Percentiles rank a stretch among this genome's conserved stretches.
Conservation (phyloP, 2,113 vertebrate species). For the Ceyx margarethae region DNA sequence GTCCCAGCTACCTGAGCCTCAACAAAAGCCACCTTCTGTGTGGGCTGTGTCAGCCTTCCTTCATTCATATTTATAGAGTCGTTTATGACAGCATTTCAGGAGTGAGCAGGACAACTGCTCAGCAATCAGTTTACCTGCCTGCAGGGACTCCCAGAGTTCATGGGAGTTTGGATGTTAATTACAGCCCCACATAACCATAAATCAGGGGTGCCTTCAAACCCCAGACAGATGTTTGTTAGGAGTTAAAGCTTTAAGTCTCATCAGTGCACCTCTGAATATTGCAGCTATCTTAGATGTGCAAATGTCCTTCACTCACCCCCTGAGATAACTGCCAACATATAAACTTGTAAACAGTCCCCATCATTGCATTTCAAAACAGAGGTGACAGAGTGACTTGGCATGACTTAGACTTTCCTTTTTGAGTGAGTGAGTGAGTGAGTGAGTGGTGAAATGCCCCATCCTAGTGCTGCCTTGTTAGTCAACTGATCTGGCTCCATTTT, state of each 20-base stretch:
- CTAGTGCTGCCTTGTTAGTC: background rate
- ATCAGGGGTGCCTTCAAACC: background rate
- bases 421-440: background rate
- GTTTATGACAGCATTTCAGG: background rate
- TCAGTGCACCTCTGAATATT: background rate
- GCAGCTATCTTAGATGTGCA: background rate
- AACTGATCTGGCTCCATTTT: background rate
- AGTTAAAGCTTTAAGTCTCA: background rate
- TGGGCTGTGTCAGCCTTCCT: background rate
- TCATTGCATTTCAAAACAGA: background rate
- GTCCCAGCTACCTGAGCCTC: background rate
- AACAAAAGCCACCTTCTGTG: background rate
- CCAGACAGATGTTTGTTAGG: background rate
- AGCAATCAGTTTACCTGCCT: background rate
- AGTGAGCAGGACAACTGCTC: background rate
- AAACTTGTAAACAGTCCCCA: background rate
- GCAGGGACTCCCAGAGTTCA: background rate
- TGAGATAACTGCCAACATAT: background rate
- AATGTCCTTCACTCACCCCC: background rate
- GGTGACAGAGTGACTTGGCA: background rate
- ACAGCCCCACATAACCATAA: background rate
- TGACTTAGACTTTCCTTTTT: background rate
- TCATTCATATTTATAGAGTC: background rate
- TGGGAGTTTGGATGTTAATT: background rate
- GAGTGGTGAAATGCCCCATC: background rate